Evolutionary conservation across 2,888 invertebrate genomes (phyloP).

Genomic region (Ommatoiulus sabulosus): DNA sequence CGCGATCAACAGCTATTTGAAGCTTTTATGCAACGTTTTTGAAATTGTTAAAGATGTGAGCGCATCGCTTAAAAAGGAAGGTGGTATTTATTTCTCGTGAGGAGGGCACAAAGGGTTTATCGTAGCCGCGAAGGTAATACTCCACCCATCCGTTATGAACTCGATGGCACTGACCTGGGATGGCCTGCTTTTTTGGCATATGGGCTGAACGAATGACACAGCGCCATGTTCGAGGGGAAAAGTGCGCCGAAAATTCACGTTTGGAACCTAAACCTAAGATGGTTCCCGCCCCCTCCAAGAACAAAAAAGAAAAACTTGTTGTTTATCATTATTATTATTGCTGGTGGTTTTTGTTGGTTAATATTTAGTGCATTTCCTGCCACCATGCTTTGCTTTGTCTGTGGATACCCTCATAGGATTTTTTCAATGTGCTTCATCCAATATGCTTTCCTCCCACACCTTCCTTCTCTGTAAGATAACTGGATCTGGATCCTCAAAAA

Average conservation of each 20-base stretch:
- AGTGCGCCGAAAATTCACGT: constrained; percentile 8
- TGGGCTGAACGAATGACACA: constrained; percentile 8
- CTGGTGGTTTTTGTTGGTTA: not conserved
- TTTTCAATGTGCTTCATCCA: no score
- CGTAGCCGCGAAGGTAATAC: not conserved
- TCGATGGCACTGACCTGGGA: constrained; percentile 42
- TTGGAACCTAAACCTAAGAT: not conserved
- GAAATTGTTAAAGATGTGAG: not conserved
- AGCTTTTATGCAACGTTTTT: not conserved
- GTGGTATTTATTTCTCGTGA: no score
- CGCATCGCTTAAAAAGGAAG: no score
- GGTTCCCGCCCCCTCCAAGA: not conserved
- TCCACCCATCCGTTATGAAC: constrained; percentile 37
- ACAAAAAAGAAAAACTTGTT: not conserved
- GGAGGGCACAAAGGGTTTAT: not conserved
- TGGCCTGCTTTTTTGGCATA: constrained; percentile 13
- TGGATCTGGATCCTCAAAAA: no score
- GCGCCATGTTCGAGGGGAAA: constrained; percentile 18
- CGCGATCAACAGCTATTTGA: not conserved
- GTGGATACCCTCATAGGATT: no score
- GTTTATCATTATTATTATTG: not conserved
- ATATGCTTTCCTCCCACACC: no score
- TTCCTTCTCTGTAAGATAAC: no score
- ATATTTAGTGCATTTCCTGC: not conserved
- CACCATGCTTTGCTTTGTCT: not conserved